A percentile compares a stretch with the other conserved stretches of the same genome.
phyloP scores from a whole-genome alignment of 2,888 invertebrate species.

The Sabatieria punctata region DNA sequence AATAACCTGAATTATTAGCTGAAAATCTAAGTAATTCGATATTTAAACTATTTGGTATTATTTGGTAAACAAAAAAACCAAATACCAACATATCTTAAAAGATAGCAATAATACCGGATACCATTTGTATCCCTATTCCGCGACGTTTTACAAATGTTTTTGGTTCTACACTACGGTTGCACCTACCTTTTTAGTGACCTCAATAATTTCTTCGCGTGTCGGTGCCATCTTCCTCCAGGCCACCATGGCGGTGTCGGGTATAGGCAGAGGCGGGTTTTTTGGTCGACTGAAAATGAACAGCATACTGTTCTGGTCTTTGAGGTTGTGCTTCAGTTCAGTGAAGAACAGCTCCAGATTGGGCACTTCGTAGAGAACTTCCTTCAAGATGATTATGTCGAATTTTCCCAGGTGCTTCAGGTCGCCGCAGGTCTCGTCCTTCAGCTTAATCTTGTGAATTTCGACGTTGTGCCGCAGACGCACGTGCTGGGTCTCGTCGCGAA shows the following conservation, averaged over 20 bases:
- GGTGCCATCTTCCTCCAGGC: conserved; percentile 10
- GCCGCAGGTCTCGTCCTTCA: neutral
- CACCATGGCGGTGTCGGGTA: conserved; percentile 9
- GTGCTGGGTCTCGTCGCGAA: neutral
- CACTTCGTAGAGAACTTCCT: conserved; percentile 9
- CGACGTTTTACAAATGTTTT: too few species aligned
- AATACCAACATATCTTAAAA: too few species aligned
- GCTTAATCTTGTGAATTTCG: neutral
- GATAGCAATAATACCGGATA: too few species aligned
- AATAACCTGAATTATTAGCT: too few species aligned
- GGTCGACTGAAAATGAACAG: conserved; percentile 8
- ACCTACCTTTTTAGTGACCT: conserved; percentile 3
- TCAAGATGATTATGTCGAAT: conserved; percentile 9
- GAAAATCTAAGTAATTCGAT: too few species aligned
- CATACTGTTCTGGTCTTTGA: neutral
- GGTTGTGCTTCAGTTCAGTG: neutral
- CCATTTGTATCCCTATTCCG: too few species aligned
- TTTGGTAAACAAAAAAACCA: too few species aligned
- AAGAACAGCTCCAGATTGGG: conserved; percentile 1
- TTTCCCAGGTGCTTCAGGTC: conserved; percentile 4
- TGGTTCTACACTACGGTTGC: too few species aligned
- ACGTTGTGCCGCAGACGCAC: neutral
- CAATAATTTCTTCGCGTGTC: conserved; percentile 8
- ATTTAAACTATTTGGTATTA: too few species aligned
- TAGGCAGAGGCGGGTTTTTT: conserved; percentile 10